Percentiles rank a stretch among this genome's conserved stretches.
phyloP scores from a whole-genome alignment of 2,888 invertebrate species.

The Polylopha cassiicola region DNA sequence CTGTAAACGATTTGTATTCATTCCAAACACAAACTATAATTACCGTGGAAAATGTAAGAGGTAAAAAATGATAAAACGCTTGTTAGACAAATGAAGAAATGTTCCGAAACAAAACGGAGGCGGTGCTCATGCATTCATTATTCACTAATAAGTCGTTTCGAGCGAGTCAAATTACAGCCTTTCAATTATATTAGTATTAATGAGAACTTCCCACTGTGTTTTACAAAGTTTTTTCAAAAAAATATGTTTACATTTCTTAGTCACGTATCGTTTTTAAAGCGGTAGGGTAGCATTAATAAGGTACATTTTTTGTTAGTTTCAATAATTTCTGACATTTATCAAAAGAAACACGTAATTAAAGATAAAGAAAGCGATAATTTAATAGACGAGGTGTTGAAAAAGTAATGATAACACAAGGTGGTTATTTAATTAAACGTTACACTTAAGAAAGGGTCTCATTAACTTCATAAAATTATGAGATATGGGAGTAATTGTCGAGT shows the following conservation, averaged over 20 bases:
- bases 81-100: conserved; percentile 65
- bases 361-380: conserved; percentile 41
- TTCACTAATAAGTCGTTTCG: conserved; percentile 73
- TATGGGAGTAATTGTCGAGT: conserved; percentile 40
- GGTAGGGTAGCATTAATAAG: too few relatives aligned
- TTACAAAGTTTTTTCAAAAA: too few relatives aligned
- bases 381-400: conserved; percentile 41
- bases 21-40: conserved; percentile 53
- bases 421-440: conserved; percentile 38
- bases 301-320: too few relatives aligned
- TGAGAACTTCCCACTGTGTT: conserved; percentile 54
- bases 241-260: too few relatives aligned
- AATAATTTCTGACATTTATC: conserved; percentile 16
- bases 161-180: conserved; percentile 65
- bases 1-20: conserved; percentile 14
- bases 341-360: conserved; percentile 4
- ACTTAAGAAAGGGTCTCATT: conserved; percentile 26
- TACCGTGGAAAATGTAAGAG: conserved; percentile 48
- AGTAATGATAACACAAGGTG: conserved; percentile 30
- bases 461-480: conserved; percentile 12
- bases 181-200: conserved; percentile 74
- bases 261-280: too few relatives aligned
- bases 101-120: conserved; percentile 57
- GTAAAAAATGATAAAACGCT: conserved; percentile 42
- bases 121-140: conserved; percentile 70